Evolutionary conservation across 2,888 invertebrate species (phyloP), one percentile per base, ranked within the genome.

Genomic region (Adelphocoris suturalis): DNA sequence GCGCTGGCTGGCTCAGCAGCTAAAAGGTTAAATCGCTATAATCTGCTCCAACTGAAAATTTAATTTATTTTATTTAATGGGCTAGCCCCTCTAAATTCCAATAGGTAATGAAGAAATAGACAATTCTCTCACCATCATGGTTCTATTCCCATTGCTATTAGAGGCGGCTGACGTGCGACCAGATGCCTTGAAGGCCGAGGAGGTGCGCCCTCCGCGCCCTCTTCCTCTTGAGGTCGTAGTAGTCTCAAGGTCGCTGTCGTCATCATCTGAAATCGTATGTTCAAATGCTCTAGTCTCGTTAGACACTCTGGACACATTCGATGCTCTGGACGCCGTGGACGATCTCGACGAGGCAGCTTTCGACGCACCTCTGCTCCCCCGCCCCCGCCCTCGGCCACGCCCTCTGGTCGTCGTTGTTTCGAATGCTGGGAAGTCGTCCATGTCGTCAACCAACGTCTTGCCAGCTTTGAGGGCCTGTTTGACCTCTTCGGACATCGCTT

Each of bases 301-400:
- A 37, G 37, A 4, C 2, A 37, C 37, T 52, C 52, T 3, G 52
- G 16, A 52, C 2, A 14, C 52, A 11, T 4, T 13, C 46, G 80
- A 46, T 7, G n/a, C 80, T 80, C 28, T n/a, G 52, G 52, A 48
- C n/a, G 19, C 46, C 7, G 4, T 12, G 19, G 28, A n/a, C 85
- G 85, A 55, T 57, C 27, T 27, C 27, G 28, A 14, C 19, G 68
- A 68, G n/a, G 57, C n/a, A 5, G 52, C 2, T 12, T 12, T 16
- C 5, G 11, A 16, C 19, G 86, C 23, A 0, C 52, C 57, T 0
- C 16, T 9, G 13, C 61, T 7, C 0, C 86, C 86, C 28, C 86
- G 68, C 11, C 86, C 86, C 12, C 86, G 46, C 12, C 86, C 86
- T 0, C 86, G 85, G 9, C 57, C 57, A 11, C 55, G 85, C 19